Evolutionary conservation across 2,888 invertebrate genomes (phyloP).

Genomic region (Ochropacha duplaris): DNA sequence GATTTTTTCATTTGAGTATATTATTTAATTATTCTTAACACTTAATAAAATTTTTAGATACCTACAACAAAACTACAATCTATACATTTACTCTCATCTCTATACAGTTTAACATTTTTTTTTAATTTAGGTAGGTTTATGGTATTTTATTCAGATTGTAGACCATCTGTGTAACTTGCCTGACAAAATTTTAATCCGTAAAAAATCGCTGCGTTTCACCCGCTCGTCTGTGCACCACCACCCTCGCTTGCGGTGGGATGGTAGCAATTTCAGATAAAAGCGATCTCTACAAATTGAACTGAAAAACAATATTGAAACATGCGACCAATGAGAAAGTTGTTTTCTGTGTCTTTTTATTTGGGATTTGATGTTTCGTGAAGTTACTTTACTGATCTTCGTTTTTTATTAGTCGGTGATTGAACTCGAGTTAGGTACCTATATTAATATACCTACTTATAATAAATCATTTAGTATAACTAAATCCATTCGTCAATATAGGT

Average conservation of each 20-base stretch:
- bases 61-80: no score
- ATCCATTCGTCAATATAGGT: background rate
- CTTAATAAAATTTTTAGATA: no score
- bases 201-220: conserved; percentile 18
- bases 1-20: no score
- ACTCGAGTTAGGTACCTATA: background rate
- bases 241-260: conserved; percentile 59
- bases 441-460: background rate
- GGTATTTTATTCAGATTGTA: no score
- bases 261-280: conserved; percentile 80
- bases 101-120: no score
- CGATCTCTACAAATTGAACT: conserved; percentile 75
- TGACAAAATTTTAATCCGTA: background rate
- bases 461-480: no score
- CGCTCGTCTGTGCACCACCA: conserved; percentile 40
- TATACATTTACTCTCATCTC: no score
- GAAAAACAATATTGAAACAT: conserved; percentile 49
- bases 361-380: conserved; percentile 24
- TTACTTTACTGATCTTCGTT: conserved; percentile 16
- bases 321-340: conserved; percentile 16
- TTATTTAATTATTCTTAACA: no score
- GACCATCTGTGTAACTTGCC: background rate
- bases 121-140: no score
- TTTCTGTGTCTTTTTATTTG: conserved; percentile 32
- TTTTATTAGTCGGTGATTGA: background rate